phyloP scores from a whole-genome alignment of 2,113 vertebrate genomes.

The Corythornis madagascariensis region DNA sequence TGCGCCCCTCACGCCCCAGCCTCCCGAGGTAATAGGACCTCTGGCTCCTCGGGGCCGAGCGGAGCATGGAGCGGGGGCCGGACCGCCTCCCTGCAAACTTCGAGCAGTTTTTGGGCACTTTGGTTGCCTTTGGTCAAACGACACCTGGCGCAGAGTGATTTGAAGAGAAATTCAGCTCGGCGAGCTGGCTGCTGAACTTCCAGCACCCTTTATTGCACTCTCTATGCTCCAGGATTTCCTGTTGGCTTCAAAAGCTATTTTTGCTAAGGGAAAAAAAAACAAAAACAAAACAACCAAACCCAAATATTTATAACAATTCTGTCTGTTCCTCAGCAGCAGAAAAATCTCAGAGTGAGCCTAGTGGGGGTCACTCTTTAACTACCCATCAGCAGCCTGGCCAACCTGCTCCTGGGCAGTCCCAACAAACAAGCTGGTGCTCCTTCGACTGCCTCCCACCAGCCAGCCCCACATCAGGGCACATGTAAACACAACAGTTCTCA shows the following conservation, averaged over 20 bases:
- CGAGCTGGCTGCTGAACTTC: background rate
- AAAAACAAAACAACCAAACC: background rate
- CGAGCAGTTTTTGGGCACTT: rapidly evolving
- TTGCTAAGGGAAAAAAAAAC: background rate
- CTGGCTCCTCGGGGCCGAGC: background rate
- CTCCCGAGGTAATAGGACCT: background rate
- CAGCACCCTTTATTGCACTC: background rate
- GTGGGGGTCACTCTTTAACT: background rate
- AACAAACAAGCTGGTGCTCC: background rate
- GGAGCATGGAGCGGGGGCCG: too few relatives aligned
- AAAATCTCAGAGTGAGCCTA: background rate
- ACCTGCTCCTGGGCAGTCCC: background rate
- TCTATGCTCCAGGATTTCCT: background rate
- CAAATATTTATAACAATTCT: background rate
- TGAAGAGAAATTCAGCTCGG: background rate
- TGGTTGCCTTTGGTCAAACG: background rate
- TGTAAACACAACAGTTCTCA: background rate
- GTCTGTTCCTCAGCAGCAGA: background rate
- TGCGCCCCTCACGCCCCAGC: background rate
- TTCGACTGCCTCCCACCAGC: background rate
- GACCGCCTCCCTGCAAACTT: background rate
- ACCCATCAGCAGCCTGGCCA: rapidly evolving
- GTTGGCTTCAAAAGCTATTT: conserved; percentile 17
- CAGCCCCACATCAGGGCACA: rapidly evolving
- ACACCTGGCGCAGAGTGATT: background rate